These are phyloP conservation scores for Limosa lapponica DNA, from an alignment of 2,797 vertebrate genomes.

Conservation along the genomic window DNA sequence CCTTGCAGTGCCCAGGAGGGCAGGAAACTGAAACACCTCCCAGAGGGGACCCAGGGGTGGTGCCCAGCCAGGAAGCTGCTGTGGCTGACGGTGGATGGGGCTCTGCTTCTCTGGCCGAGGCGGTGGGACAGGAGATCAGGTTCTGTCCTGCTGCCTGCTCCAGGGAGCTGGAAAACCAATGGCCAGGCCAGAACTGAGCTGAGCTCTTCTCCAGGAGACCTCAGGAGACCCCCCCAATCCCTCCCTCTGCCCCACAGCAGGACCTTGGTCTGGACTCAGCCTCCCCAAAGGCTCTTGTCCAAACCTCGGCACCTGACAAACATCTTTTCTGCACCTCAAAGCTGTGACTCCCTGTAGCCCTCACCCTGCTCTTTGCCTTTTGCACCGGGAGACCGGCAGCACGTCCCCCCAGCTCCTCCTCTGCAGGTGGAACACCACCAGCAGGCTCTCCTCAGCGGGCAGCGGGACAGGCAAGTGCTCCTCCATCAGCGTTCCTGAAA, in stretches of 20 bases:
- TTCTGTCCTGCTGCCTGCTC: neutral
- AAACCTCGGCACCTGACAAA: neutral
- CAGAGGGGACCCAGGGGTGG: too few species aligned
- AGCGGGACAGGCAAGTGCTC: neutral
- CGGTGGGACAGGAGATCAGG: too few species aligned
- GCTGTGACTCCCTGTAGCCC: neutral
- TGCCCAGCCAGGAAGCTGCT: neutral
- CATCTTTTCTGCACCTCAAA: too few species aligned
- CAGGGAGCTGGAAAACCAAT: accelerated
- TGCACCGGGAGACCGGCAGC: neutral
- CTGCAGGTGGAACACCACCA: neutral
- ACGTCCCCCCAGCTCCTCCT: neutral
- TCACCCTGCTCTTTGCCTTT: neutral
- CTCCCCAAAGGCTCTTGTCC: neutral
- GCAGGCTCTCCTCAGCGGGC: neutral
- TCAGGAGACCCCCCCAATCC: neutral
- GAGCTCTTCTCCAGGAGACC: neutral
- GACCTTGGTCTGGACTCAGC: neutral
- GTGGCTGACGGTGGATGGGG: neutral
- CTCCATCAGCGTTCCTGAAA: neutral
- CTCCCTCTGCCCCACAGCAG: neutral
- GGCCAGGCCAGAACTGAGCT: neutral
- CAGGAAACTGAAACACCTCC: neutral
- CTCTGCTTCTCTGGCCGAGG: neutral
- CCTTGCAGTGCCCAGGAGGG: neutral